Conservation (phyloP, 2,113 vertebrate genomes). For the Gymnocephalus cernua region DNA sequence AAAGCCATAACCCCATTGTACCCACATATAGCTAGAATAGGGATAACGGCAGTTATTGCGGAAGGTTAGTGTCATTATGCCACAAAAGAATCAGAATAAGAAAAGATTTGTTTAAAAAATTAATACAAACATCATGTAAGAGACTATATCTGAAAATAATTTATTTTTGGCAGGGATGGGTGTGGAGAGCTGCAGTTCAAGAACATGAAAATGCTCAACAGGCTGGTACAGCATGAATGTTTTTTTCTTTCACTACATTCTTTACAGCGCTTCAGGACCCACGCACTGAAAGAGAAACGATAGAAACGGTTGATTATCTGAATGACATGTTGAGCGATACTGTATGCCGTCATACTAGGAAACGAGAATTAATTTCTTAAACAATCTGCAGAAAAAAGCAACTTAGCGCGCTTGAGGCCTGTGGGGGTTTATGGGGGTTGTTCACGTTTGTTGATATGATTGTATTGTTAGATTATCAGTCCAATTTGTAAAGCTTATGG, state of each 20-base stretch:
- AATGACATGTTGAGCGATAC: neutral
- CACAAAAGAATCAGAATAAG: neutral
- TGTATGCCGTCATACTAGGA: constrained; percentile 6
- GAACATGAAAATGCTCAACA: neutral
- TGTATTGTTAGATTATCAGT: neutral
- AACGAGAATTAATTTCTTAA: neutral
- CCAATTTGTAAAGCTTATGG: neutral
- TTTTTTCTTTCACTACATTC: neutral
- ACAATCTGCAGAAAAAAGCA: neutral
- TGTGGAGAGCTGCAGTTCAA: constrained; percentile 53
- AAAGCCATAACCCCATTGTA: neutral
- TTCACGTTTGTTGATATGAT: too few species aligned
- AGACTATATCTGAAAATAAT: neutral
- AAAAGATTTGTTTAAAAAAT: neutral
- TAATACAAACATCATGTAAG: neutral
- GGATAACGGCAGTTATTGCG: too few species aligned
- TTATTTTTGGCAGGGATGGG: constrained; percentile 44
- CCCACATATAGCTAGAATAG: neutral
- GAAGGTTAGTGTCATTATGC: neutral
- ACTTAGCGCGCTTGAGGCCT: neutral
- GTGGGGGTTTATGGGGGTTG: too few species aligned
- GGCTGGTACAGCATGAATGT: constrained; percentile 28
- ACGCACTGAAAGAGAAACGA: neutral
- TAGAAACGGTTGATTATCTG: neutral
- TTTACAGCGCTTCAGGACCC: neutral